These are phyloP conservation scores for Agapostemon virescens DNA, from an alignment of 2,888 invertebrate genomes.

Conservation along the genomic window DNA sequence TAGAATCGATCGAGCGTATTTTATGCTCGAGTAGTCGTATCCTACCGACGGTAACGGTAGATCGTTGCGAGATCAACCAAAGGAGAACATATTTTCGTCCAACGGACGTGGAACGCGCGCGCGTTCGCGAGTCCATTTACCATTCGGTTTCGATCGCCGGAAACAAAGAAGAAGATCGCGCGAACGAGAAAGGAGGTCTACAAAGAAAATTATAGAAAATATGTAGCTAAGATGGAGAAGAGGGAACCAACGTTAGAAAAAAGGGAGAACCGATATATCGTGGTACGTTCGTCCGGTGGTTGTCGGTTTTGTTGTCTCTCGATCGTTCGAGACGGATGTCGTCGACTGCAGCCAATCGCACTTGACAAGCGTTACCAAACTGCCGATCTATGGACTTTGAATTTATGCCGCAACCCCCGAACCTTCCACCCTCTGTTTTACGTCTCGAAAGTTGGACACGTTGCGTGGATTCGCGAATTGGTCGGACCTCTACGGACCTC, in stretches of 20 bases:
- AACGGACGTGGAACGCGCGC: background rate
- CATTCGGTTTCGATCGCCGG: background rate
- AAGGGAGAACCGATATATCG: background rate
- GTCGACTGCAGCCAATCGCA: background rate
- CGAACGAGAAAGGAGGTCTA: background rate
- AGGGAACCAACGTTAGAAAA: background rate
- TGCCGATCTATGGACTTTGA: no score
- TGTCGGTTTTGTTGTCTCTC: background rate
- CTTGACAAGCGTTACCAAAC: background rate
- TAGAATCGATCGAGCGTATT: background rate
- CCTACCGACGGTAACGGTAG: constrained; percentile 14
- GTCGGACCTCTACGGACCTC: no score
- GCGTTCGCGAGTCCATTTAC: background rate
- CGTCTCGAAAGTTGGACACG: constrained; percentile 6
- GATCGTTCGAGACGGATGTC: constrained; percentile 9
- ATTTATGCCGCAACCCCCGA: no score
- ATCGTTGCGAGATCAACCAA: background rate
- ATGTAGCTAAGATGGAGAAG: background rate
- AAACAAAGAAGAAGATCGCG: background rate
- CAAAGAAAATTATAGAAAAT: background rate
- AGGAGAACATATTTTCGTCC: constrained; percentile 6
- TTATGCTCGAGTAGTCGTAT: constrained; percentile 8
- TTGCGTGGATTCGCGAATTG: no score
- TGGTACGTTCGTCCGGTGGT: background rate
- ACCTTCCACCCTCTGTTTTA: no score